A percentile compares a stretch with the other conserved stretches of the same genome.
phyloP scores from a whole-genome alignment of 92 coral and sea anemone species.

The Actinernus sp. region DNA sequence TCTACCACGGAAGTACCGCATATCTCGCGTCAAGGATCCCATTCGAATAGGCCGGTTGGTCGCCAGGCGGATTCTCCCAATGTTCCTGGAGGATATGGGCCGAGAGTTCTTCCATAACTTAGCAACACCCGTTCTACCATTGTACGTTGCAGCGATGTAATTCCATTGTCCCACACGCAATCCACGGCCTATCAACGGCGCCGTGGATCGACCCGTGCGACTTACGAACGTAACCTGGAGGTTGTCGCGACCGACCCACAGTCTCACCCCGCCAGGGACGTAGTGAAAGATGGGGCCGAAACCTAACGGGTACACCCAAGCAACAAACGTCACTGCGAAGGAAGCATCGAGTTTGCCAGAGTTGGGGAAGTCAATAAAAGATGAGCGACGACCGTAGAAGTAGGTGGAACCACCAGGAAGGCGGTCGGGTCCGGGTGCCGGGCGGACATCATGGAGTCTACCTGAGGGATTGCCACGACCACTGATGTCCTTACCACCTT shows the following conservation, averaged over 20 bases:
- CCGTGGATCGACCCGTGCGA: slow-evolving; percentile 66
- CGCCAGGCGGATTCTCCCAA: slow-evolving; percentile 72
- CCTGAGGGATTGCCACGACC: slow-evolving; percentile 56
- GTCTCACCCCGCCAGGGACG: slow-evolving; percentile 68
- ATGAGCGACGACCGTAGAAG: slow-evolving; percentile 58
- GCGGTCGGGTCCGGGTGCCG: slow-evolving; percentile 76
- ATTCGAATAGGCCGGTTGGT: slow-evolving; percentile 75
- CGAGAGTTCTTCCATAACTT: slow-evolving; percentile 62
- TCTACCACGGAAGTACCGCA: slow-evolving; percentile 77
- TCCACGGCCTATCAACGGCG: slow-evolving; percentile 41
- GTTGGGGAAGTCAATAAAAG: slow-evolving; percentile 64
- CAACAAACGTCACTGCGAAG: slow-evolving; percentile 65
- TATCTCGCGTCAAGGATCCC: slow-evolving; percentile 70
- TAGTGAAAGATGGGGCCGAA: slow-evolving; percentile 76
- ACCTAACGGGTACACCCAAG: slow-evolving; percentile 71
- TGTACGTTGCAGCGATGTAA: slow-evolving; percentile 69
- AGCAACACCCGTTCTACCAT: slow-evolving; percentile 58
- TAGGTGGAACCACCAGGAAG: slow-evolving; percentile 64
- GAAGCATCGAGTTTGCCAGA: slow-evolving; percentile 73
- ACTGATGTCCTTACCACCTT: slow-evolving; percentile 68
- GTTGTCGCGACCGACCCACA: slow-evolving; percentile 65
- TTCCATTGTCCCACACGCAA: slow-evolving; percentile 63
- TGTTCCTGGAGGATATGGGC: slow-evolving; percentile 42
- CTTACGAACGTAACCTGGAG: slow-evolving; percentile 61
- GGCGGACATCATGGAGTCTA: slow-evolving; percentile 24